These are phyloP conservation scores for Drosophila mojavensis DNA, from an alignment of 1,140 invertebrate genomes.

Conservation along the genomic window DNA sequence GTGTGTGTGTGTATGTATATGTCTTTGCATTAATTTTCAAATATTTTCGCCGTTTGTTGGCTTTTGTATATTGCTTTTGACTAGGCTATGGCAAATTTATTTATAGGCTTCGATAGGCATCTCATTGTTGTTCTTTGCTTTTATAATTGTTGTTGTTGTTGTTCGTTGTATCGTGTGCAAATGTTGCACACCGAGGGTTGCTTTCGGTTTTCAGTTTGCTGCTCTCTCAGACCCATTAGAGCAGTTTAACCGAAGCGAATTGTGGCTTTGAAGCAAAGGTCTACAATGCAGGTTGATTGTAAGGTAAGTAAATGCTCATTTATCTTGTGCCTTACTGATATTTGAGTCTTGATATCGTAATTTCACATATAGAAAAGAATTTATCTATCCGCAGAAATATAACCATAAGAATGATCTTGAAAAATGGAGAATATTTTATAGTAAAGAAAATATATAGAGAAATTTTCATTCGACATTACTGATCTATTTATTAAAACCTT, in stretches of 20 bases:
- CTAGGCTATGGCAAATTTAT: constrained; percentile 57
- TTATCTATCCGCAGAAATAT: too few relatives aligned
- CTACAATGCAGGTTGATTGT: background rate
- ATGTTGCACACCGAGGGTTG: constrained; percentile 12
- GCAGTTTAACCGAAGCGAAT: constrained; percentile 9
- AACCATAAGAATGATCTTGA: too few relatives aligned
- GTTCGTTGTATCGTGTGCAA: constrained; percentile 27
- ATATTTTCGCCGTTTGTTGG: constrained; percentile 46
- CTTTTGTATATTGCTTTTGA: constrained; percentile 44
- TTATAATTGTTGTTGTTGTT: constrained; percentile 30
- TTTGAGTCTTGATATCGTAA: too few relatives aligned
- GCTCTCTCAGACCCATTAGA: background rate
- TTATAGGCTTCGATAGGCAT: constrained; percentile 63
- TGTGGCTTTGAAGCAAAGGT: constrained; percentile 4
- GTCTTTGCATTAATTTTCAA: constrained; percentile 61
- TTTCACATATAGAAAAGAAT: too few relatives aligned
- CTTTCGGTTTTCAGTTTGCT: background rate
- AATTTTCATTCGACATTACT: too few relatives aligned
- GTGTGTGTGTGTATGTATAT: constrained; percentile 15
- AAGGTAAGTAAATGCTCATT: background rate
- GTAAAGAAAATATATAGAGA: too few relatives aligned
- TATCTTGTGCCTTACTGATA: background rate
- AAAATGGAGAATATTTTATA: too few relatives aligned
- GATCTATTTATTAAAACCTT: too few relatives aligned
- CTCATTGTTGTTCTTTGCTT: constrained; percentile 48